Base-by-base conservation (phyloP, 37 sponge, comb jelly and placozoan genomes). In the Cladorhizidae sp. region DNA sequence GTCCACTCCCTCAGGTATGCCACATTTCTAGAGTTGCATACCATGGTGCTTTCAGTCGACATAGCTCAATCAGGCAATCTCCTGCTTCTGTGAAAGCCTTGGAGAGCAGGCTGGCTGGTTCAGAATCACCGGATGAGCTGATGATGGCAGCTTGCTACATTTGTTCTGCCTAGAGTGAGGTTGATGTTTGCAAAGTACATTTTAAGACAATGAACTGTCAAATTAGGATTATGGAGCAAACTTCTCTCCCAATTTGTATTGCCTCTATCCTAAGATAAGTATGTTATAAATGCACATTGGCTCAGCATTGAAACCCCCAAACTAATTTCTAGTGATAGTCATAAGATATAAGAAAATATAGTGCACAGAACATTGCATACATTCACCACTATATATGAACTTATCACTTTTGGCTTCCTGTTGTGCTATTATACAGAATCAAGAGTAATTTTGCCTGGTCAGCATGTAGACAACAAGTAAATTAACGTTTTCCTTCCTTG, bases 231-330 rank as follows among this genome's bases (percentile, higher is more conserved):
- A 6, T 23, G 29, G 26, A 18, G 45, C 3, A 77, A 93, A 93
- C 92, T 95, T 97, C 79, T 97, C 98, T 25, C 95, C 98, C 49
- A 95, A n/a, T n/a, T n/a, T n/a, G n/a, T n/a, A n/a, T n/a, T n/a
- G n/a, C n/a, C n/a, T n/a, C n/a, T n/a, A n/a, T n/a, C n/a, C n/a
- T n/a, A n/a, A n/a, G n/a, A n/a, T n/a, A n/a, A n/a, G n/a, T n/a
- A n/a, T n/a, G n/a, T n/a, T n/a, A n/a, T n/a, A n/a, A n/a, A n/a
- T n/a, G n/a, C n/a, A n/a, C n/a, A n/a, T n/a, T n/a, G n/a, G n/a
- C n/a, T n/a, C n/a, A n/a, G n/a, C n/a, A n/a, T n/a, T n/a, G n/a
- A n/a, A n/a, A n/a, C n/a, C n/a, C n/a, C n/a, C n/a, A n/a, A n/a
- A n/a, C n/a, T n/a, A n/a, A n/a, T n/a, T n/a, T n/a, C n/a, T n/a